These are phyloP conservation scores for Torymus aiolomorphi DNA, from an alignment of 2,888 invertebrate species.

Conservation along the genomic window DNA sequence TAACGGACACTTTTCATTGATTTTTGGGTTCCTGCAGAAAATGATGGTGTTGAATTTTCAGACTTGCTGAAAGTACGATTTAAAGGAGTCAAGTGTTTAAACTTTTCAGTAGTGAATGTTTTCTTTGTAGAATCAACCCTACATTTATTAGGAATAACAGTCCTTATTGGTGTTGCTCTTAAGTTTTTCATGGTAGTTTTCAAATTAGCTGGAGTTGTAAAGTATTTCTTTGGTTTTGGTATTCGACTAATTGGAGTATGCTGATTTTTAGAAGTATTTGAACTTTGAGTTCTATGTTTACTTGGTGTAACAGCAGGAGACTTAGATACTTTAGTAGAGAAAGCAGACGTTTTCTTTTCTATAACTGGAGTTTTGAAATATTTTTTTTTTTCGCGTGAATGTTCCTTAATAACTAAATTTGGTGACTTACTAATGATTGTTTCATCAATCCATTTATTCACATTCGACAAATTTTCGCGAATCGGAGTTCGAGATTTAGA, in stretches of 20 bases:
- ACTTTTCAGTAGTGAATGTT: not conserved
- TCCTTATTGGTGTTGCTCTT: conserved; percentile 17
- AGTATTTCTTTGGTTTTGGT: conserved; percentile 43
- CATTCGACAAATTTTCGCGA: conserved; percentile 13
- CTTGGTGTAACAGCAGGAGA: conserved; percentile 13
- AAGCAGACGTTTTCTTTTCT: conserved; percentile 32
- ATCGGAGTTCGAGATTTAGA: conserved; percentile 21
- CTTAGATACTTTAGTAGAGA: not conserved
- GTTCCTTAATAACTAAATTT: conserved; percentile 60
- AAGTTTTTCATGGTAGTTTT: conserved; percentile 9
- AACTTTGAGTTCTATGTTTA: conserved; percentile 5
- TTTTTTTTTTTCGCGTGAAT: conserved; percentile 15
- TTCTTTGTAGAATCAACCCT: conserved; percentile 29
- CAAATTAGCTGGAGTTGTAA: conserved; percentile 12
- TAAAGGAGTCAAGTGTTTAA: not conserved
- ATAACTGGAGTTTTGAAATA: conserved; percentile 15
- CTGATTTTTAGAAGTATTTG: conserved; percentile 13
- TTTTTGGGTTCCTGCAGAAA: not conserved
- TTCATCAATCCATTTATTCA: conserved; percentile 56
- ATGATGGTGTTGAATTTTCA: conserved; percentile 9
- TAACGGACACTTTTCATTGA: not conserved
- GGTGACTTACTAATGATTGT: conserved; percentile 70
- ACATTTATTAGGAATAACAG: conserved; percentile 1
- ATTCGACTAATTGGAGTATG: conserved; percentile 33
- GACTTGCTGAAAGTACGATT: conserved; percentile 27